Percentiles rank a stretch among this genome's conserved stretches.
These are phyloP conservation scores for Elysia crispata DNA, from an alignment of 2,888 invertebrate species.

Conservation along the genomic window DNA sequence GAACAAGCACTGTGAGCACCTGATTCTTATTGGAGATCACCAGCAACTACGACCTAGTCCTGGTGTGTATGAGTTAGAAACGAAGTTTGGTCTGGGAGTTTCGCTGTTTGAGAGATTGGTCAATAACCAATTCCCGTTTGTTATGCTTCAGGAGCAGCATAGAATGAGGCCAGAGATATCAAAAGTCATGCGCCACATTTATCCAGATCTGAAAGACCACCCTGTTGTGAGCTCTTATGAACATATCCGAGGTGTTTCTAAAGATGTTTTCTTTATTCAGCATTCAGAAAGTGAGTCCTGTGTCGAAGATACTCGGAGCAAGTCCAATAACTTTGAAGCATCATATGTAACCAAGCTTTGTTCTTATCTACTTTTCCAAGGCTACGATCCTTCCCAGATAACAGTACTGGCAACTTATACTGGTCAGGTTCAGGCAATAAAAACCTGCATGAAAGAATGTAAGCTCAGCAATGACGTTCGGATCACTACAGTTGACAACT, in stretches of 20 bases:
- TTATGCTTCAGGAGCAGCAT: conserved; percentile 82
- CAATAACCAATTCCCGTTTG: conserved; percentile 82
- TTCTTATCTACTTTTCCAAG: conserved; percentile 70
- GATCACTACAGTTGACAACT: conserved; percentile 74
- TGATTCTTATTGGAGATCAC: conserved; percentile 90
- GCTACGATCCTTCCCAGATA: conserved; percentile 64
- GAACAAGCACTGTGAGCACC: conserved; percentile 85
- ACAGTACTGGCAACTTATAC: conserved; percentile 74
- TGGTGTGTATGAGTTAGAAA: conserved; percentile 84
- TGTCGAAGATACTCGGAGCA: conserved; percentile 61
- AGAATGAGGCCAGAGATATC: conserved; percentile 75
- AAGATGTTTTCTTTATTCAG: conserved; percentile 70
- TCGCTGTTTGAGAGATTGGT: conserved; percentile 90
- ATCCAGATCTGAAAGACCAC: conserved; percentile 69
- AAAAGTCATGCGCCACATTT: conserved; percentile 66
- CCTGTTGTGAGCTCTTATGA: conserved; percentile 59
- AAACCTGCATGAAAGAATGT: conserved; percentile 59
- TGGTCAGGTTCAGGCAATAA: conserved; percentile 69
- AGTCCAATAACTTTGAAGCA: conserved; percentile 71
- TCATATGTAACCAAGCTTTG: conserved; percentile 64
- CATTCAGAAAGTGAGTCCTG: conserved; percentile 61
- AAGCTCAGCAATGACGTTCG: conserved; percentile 57
- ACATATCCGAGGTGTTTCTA: conserved; percentile 64
- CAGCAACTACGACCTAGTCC: conserved; percentile 88
- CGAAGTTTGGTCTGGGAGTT: conserved; percentile 84